Evolutionary conservation across 2,797 vertebrate species (phyloP).

Genomic region (Dendrocincla tyrannina): DNA sequence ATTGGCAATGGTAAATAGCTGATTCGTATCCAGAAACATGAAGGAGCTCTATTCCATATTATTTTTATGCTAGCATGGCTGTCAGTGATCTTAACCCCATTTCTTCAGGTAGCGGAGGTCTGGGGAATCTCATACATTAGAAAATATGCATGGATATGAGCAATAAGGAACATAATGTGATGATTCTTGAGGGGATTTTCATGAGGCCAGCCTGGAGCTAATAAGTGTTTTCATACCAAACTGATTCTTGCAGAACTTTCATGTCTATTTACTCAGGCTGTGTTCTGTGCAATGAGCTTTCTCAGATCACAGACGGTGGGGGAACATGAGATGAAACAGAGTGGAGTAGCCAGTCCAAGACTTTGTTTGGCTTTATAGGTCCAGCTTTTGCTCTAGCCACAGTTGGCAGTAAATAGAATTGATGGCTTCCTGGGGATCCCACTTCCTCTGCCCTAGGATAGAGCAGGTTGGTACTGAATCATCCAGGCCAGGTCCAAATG

Average conservation of each 20-base stretch:
- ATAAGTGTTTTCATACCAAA: neutral
- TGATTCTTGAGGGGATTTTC: neutral
- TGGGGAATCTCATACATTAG: neutral
- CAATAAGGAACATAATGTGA: neutral
- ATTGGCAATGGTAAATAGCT: neutral
- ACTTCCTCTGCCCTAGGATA: neutral
- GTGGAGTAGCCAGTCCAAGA: neutral
- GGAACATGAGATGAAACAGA: neutral
- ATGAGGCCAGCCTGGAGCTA: neutral
- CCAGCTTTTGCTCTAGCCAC: neutral
- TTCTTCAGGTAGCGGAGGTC: neutral
- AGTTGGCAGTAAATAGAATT: neutral
- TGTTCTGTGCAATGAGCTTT: neutral
- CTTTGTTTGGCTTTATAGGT: neutral
- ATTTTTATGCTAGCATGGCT: neutral
- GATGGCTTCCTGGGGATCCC: neutral
- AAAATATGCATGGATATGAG: neutral
- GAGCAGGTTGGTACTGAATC: neutral
- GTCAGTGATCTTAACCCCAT: neutral
- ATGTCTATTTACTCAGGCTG: neutral
- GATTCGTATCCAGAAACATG: neutral
- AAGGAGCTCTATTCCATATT: neutral
- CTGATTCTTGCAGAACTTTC: neutral
- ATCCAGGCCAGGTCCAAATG: rapidly evolving
- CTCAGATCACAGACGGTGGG: rapidly evolving